Percentiles rank a stretch among this genome's conserved stretches.
phyloP scores from a whole-genome alignment of 2,797 vertebrate species.

The Pteronotus mesoamericanus region DNA sequence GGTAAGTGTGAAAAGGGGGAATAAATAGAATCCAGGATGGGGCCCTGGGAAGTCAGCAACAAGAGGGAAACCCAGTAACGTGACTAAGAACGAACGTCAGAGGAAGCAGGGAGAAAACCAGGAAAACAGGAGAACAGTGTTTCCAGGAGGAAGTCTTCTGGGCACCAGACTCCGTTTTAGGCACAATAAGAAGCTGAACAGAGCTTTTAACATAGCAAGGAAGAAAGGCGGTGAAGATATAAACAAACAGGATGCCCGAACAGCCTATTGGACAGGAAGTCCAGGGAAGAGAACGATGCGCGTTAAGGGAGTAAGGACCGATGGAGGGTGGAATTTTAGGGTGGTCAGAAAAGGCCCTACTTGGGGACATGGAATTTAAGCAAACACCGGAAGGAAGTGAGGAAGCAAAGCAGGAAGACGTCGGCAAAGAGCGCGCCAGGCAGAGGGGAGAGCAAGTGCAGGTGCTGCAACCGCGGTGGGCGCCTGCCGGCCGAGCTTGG shows the following conservation, averaged over 20 bases:
- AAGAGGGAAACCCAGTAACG: background rate
- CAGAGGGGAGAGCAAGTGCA: background rate
- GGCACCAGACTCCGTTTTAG: background rate
- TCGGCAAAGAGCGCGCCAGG: background rate
- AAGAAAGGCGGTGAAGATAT: background rate
- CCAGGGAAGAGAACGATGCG: background rate
- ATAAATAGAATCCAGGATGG: background rate
- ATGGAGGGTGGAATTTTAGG: background rate
- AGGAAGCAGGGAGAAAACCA: background rate
- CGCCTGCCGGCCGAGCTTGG: rapidly evolving
- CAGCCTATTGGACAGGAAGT: background rate
- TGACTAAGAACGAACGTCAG: background rate
- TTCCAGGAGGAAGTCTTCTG: background rate
- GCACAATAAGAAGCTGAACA: background rate
- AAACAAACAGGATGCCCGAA: background rate
- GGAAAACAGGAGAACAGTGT: background rate
- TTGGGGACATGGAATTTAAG: background rate
- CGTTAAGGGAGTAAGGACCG: background rate
- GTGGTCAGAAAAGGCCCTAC: background rate
- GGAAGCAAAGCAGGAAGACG: background rate
- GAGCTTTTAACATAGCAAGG: background rate
- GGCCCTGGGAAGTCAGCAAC: background rate
- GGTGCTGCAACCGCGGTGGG: background rate
- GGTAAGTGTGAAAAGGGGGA: background rate
- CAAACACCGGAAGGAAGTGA: background rate